Percentiles rank a stretch among this genome's conserved stretches.
Conservation (phyloP, 2,888 invertebrate species). For the Eristalinus sepulchralis region DNA sequence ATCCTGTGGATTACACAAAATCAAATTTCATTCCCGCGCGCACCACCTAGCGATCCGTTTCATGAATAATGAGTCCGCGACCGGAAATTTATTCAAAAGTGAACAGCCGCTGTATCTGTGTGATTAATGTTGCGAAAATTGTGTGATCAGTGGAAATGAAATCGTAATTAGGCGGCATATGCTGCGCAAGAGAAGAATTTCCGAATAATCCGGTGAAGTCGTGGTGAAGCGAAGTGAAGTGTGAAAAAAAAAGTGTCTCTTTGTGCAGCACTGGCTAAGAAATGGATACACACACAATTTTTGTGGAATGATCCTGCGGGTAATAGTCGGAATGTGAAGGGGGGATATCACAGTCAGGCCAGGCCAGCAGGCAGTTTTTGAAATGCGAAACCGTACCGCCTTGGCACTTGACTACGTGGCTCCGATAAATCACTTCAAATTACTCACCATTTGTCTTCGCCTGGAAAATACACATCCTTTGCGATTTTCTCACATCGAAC, state of each 20-base stretch:
- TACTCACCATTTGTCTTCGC: slow-evolving; percentile 66
- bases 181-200: background rate
- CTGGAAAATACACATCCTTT: slow-evolving; percentile 12
- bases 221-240: background rate
- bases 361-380: background rate
- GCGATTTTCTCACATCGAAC: background rate
- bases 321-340: slow-evolving; percentile 25
- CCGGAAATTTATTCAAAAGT: slow-evolving; percentile 57
- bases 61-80: slow-evolving; percentile 58
- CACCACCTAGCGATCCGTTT: slow-evolving; percentile 20
- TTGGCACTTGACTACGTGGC: slow-evolving; percentile 48
- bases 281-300: slow-evolving; percentile 8
- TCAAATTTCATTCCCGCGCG: slow-evolving; percentile 50
- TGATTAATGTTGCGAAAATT: slow-evolving; percentile 47
- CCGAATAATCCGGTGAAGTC: background rate
- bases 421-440: slow-evolving; percentile 62
- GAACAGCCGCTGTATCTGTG: slow-evolving; percentile 42
- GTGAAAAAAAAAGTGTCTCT: background rate
- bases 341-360: slow-evolving; percentile 15
- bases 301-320: slow-evolving; percentile 40
- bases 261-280: background rate
- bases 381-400: slow-evolving; percentile 11
- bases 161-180: slow-evolving; percentile 41
- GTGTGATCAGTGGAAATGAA: slow-evolving; percentile 53
- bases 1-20: slow-evolving; percentile 43